A percentile compares a stretch with the other conserved stretches of the same genome.
These are phyloP conservation scores for Emberiza fucata DNA, from an alignment of 2,113 vertebrate species.

Conservation along the genomic window DNA sequence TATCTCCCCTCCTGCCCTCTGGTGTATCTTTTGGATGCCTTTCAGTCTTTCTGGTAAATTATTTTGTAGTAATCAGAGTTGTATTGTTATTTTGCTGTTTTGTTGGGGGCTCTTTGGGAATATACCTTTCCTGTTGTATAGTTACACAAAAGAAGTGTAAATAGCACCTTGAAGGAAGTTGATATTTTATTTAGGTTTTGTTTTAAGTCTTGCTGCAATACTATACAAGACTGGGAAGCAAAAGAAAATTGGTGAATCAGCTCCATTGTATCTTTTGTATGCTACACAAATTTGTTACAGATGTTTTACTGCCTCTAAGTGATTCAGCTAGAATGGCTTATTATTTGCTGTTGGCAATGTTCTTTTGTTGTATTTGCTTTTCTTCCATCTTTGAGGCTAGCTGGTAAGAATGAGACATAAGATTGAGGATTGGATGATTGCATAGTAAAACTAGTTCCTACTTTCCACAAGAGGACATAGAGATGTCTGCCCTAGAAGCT, in stretches of 20 bases:
- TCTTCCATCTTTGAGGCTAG: not conserved
- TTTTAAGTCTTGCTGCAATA: not conserved
- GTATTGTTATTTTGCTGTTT: not conserved
- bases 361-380: not conserved
- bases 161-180: not conserved
- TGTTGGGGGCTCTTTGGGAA: not conserved
- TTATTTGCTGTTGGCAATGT: not conserved
- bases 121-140: not conserved
- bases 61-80: not conserved
- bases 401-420: not conserved
- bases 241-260: not conserved
- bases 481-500: not conserved
- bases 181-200: not conserved
- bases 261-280: not conserved
- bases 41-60: not conserved
- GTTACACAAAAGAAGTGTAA: not conserved
- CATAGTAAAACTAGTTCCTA: not conserved
- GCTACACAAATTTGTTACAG: constrained; percentile 31
- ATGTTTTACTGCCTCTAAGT: constrained; percentile 15
- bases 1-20: not conserved
- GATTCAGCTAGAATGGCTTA: not conserved
- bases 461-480: not conserved
- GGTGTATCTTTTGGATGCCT: not conserved
- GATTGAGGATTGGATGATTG: not conserved
- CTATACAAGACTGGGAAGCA: not conserved